Evolutionary conservation across 1,140 invertebrate genomes (phyloP).

Genomic region (Medauroidea extradentata): DNA sequence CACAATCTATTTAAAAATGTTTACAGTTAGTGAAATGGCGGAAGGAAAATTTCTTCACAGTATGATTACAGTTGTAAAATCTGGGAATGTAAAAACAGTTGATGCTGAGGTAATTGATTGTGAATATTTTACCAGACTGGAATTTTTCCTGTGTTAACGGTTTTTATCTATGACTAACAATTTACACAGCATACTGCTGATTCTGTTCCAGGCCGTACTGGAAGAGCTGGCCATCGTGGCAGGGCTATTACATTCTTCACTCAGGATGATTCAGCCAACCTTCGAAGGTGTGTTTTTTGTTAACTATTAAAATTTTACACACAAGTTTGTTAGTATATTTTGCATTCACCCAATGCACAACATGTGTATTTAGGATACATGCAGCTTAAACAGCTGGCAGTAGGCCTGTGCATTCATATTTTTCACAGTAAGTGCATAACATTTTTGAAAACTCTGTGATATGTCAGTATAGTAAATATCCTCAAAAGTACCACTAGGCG

Average conservation of each 20-base stretch:
- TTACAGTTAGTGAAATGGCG: no score
- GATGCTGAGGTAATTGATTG: no score
- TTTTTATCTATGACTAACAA: not conserved
- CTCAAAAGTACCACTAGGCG: no score
- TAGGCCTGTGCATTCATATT: no score
- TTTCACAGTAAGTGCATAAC: no score
- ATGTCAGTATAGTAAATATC: no score
- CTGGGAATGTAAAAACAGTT: no score
- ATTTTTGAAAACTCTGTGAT: no score
- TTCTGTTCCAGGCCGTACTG: conserved; percentile 70
- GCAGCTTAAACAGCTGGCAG: not conserved
- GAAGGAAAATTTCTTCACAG: no score
- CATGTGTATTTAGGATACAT: not conserved
- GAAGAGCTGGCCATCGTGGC: conserved; percentile 83
- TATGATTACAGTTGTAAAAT: no score
- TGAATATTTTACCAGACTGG: not conserved
- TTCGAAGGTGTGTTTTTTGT: conserved; percentile 62
- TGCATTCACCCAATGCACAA: not conserved
- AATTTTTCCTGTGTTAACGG: not conserved
- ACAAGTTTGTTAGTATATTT: not conserved
- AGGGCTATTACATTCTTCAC: conserved; percentile 95
- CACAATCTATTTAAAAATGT: no score
- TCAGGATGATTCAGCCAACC: conserved; percentile 73
- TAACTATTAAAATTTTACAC: not conserved
- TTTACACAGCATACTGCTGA: conserved; percentile 27